A percentile compares a stretch with the other conserved stretches of the same genome.
Evolutionary conservation across 2,113 vertebrate species (phyloP).

Genomic region (Vidua chalybeata): DNA sequence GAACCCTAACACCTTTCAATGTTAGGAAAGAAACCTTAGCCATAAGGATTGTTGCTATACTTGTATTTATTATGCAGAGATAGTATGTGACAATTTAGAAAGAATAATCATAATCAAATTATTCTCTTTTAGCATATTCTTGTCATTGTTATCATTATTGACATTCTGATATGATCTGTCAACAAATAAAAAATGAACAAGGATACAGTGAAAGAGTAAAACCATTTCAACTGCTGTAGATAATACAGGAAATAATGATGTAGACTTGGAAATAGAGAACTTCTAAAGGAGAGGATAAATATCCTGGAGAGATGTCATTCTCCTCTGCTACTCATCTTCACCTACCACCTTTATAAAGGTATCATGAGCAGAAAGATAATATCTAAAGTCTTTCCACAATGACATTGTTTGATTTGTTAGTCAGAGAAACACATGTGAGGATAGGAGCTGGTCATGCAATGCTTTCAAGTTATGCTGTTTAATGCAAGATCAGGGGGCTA

Average conservation of each 20-base stretch:
- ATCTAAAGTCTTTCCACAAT: neutral
- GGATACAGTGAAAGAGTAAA: neutral
- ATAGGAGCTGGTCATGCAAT: neutral
- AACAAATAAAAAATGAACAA: neutral
- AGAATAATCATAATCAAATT: neutral
- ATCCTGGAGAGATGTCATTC: neutral
- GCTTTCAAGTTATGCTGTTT: conserved; percentile 18
- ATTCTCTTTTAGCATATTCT: neutral
- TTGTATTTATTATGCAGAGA: neutral
- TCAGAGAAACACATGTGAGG: neutral
- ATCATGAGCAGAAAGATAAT: neutral
- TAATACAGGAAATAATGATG: neutral
- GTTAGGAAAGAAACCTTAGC: neutral
- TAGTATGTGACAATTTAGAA: neutral
- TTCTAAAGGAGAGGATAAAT: neutral
- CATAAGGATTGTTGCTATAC: neutral
- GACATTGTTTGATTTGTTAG: neutral
- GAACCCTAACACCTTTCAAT: neutral
- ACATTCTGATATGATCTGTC: neutral
- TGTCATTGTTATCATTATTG: neutral
- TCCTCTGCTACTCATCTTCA: neutral
- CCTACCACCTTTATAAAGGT: neutral
- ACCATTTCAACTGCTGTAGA: neutral
- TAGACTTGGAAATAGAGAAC: neutral
- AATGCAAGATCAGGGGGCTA: conserved; percentile 42